These are phyloP conservation scores for Gerosis bhagava DNA, from an alignment of 2,888 invertebrate species.

Conservation along the genomic window DNA sequence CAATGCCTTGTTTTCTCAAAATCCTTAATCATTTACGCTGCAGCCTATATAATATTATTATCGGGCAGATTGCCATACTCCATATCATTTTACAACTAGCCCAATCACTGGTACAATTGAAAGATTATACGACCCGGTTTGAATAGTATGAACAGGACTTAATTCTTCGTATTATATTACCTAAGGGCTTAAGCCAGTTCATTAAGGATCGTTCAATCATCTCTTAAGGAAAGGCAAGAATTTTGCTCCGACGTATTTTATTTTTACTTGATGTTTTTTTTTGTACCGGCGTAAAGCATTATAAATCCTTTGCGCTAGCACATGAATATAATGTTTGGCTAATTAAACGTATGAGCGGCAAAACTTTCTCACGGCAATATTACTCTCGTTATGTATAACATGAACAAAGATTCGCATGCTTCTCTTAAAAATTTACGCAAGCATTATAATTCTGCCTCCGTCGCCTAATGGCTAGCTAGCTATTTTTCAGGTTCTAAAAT, in stretches of 20 bases:
- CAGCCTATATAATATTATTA: constrained; percentile 18
- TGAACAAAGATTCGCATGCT: constrained; percentile 12
- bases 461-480: no score
- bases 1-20: constrained; percentile 20
- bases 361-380: constrained; percentile 22
- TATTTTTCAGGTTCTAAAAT: no score
- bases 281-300: constrained; percentile 29
- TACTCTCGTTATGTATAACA: constrained; percentile 11
- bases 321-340: constrained; percentile 25
- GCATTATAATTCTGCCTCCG: background rate
- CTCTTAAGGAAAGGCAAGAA: constrained; percentile 49
- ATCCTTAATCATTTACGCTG: constrained; percentile 8
- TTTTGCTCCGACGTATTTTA: constrained; percentile 35
- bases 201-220: constrained; percentile 71
- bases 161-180: constrained; percentile 56
- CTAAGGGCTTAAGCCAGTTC: constrained; percentile 63
- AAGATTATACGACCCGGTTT: constrained; percentile 41
- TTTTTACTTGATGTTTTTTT: constrained; percentile 36
- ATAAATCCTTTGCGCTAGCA: constrained; percentile 27
- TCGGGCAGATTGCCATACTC: constrained; percentile 29
- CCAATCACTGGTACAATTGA: constrained; percentile 40
- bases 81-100: constrained; percentile 38
- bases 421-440: background rate
- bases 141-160: constrained; percentile 48
- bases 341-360: constrained; percentile 21